A percentile compares a stretch with the other conserved stretches of the same genome.
Conservation (phyloP, 2,113 vertebrate species). For the Poecile atricapillus region DNA sequence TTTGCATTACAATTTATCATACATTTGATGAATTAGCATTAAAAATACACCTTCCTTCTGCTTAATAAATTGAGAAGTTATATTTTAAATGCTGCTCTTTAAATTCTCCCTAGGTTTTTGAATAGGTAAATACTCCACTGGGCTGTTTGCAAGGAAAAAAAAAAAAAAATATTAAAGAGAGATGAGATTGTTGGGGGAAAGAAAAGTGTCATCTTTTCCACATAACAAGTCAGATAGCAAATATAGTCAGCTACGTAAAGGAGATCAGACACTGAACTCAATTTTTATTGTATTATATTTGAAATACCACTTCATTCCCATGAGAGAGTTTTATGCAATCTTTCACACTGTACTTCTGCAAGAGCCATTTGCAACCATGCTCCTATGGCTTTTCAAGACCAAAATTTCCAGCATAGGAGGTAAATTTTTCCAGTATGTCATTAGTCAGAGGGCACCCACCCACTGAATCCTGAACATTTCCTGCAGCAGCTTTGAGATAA, state of each 20-base stretch:
- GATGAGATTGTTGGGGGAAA: neutral
- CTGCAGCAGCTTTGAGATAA: neutral
- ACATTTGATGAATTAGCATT: neutral
- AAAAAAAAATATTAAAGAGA: neutral
- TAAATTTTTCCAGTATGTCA: neutral
- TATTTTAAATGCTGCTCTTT: neutral
- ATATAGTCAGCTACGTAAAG: neutral
- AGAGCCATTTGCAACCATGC: neutral
- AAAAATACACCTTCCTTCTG: neutral
- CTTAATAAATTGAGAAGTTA: neutral
- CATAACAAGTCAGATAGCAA: neutral
- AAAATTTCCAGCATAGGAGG: neutral
- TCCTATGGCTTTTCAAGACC: conserved; percentile 2
- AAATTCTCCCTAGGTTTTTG: neutral
- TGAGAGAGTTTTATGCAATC: neutral
- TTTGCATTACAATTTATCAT: neutral
- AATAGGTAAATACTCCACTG: neutral
- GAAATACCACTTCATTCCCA: neutral
- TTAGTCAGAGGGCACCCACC: neutral
- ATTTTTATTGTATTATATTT: conserved; percentile 18
- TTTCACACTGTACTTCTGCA: conserved; percentile 8
- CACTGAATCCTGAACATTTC: neutral
- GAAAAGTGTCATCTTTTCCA: neutral
- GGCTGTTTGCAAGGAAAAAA: neutral
- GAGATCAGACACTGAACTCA: neutral